Conservation (phyloP, 2,113 vertebrate species). For the Copsychus sechellarum region DNA sequence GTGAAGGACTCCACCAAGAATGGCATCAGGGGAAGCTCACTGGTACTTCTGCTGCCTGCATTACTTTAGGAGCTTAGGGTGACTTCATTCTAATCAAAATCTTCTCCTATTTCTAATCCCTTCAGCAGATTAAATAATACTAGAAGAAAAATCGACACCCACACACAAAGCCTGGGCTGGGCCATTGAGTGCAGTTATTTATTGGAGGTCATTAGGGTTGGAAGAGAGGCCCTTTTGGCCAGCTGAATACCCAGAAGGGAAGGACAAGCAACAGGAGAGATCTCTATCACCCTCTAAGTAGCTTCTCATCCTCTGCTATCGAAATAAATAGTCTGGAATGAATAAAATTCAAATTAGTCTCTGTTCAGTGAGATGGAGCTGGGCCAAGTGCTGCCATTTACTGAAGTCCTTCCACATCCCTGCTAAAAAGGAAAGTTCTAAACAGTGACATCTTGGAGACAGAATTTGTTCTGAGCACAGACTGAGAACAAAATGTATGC, state of each 20-base stretch:
- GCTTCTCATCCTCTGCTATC: not conserved
- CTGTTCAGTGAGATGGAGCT: not conserved
- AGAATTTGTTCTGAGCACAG: not conserved
- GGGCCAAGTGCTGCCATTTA: not conserved
- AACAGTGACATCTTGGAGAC: not conserved
- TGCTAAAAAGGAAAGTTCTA: not conserved
- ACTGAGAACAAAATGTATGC: not conserved
- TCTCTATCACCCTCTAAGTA: not conserved
- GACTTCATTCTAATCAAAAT: not conserved
- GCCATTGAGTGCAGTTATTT: not conserved
- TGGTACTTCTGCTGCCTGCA: not conserved
- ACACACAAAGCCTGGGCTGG: not conserved
- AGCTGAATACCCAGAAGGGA: not conserved
- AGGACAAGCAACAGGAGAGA: not conserved
- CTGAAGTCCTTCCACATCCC: not conserved
- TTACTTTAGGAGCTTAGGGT: not conserved
- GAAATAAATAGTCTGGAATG: not conserved
- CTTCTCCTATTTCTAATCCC: constrained; percentile 27
- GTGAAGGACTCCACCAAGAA: not conserved
- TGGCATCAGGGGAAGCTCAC: not conserved
- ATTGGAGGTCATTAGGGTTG: not conserved
- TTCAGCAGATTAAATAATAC: not conserved
- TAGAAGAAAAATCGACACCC: not conserved
- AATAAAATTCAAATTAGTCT: not conserved
- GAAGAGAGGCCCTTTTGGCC: not conserved